Evolutionary conservation across 2,113 vertebrate species (phyloP), one percentile per base, ranked within the genome.

Genomic region (Pyrgilauda ruficollis): DNA sequence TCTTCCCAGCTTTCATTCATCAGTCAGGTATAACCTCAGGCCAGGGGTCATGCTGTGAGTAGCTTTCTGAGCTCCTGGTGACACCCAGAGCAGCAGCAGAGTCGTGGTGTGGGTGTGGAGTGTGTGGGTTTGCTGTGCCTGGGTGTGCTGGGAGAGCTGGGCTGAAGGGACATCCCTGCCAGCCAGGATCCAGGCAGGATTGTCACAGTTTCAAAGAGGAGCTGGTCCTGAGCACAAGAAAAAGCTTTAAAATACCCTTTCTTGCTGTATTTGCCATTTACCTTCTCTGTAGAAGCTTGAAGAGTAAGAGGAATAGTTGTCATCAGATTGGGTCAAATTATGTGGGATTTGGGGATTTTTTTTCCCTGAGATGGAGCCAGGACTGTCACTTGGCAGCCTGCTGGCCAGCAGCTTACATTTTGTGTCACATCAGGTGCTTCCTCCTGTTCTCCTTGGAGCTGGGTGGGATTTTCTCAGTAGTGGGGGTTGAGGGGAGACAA

Each of bases 1-100:
- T 99, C 95, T 99, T 99, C 96, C 99, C 99, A 75, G 98, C 98
- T 93, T 99, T 99, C 97, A 99, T 99, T 97, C 99, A 99, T 97
- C 99, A 99, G 96, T 98, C 99, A 98, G 99, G 99, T 99, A 97
- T 96, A 96, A 96, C 96, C 89, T 78, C 53, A 96, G 98, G 93
- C 55, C 92, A 75, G 87, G 80, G 86, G 69, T 46, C 27, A 41
- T 91, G 85, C 94, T 91, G 85, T 79, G 70, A 77, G 82, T 89
- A 95, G 79, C 75, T 85, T 49, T 72, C 35, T 87, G 70, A 79
- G 87, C 76, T 76, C 10, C 58, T 27, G 27, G 6, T 82, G 56
- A n/a, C 61, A 27, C 16, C 58, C 66, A 47, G 7, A 91, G 37
- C 79, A 17, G 43, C 73, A 30, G 69, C 27, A 26, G 59, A 13